Conservation (phyloP, 2,113 vertebrate genomes). For the Chamaea fasciata region DNA sequence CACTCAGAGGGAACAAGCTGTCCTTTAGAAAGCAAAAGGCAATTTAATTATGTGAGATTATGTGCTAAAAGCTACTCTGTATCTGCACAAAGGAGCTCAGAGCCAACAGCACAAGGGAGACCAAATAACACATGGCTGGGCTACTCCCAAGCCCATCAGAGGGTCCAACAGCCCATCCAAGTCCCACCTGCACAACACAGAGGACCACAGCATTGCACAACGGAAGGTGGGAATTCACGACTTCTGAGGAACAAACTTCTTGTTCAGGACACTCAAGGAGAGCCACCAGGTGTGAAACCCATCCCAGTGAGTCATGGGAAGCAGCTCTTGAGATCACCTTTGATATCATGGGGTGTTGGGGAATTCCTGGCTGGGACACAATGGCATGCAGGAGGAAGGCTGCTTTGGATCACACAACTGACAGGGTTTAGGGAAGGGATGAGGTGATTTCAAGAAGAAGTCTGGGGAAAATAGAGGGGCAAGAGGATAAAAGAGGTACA, state of each 20-base stretch:
- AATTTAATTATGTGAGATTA: background rate
- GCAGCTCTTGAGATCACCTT: background rate
- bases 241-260: background rate
- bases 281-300: background rate
- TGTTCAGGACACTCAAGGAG: background rate
- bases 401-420: background rate
- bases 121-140: background rate
- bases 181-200: background rate
- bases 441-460: background rate
- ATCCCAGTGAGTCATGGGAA: fast-evolving
- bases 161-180: background rate
- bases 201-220: background rate
- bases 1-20: background rate
- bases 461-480: background rate
- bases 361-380: background rate
- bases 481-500: background rate
- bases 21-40: background rate
- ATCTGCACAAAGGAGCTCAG: background rate
- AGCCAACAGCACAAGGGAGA: background rate
- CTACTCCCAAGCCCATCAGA: background rate
- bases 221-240: background rate
- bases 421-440: background rate
- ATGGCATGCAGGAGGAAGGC: background rate
- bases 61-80: background rate
- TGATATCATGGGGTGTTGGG: background rate